Evolutionary conservation across 2,888 invertebrate species (phyloP), one percentile per base, ranked within the genome.

Genomic region (Neoscelio sp.): DNA sequence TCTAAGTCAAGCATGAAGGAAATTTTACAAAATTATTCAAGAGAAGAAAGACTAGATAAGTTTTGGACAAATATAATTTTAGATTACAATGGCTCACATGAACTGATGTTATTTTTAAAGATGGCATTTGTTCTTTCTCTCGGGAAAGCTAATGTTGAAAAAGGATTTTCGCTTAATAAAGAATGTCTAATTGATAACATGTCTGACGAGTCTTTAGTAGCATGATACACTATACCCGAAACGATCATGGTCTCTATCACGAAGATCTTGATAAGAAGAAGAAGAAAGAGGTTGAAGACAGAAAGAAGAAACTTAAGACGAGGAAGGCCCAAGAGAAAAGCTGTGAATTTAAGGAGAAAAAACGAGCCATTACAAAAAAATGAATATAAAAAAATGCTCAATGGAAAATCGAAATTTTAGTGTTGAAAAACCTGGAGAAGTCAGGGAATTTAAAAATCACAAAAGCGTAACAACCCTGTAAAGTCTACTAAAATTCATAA

Each of bases 321-420:
- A 50, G 38, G 20, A 40, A 48, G 10, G 33, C 26, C 18, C 12
- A 67, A 54, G 44, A 54, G 35, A 3, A 44, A 35, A 2, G 33
- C 23, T 54, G 54, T 52, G 28, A 62, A 48, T 33, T 50, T 30
- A 26, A 65, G 40, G 18, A 80, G 48, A 67, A 71, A 44, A 70
- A 78, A 58, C n/a, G 28, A 64, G 17, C 20, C 17, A 35, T 50
- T 46, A 23, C 38, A 30, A 26, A 56, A 12, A 20, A 60, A 28
- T 28, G 0, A 18, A 17, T 17, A 38, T 12, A 33, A 35, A 30
- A 23, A 20, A 6, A 10, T 54, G 15, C 15, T 13, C 13, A 42
- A 15, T 23, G 23, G 23, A 23, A 23, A 23, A 4, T 23, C 6
- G 23, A 23, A 23, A 23, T 4, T 23, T 23, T 23, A 3, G 23